Conservation (phyloP, 23 tunicate species). For the Clavelina lepadiformis region DNA sequence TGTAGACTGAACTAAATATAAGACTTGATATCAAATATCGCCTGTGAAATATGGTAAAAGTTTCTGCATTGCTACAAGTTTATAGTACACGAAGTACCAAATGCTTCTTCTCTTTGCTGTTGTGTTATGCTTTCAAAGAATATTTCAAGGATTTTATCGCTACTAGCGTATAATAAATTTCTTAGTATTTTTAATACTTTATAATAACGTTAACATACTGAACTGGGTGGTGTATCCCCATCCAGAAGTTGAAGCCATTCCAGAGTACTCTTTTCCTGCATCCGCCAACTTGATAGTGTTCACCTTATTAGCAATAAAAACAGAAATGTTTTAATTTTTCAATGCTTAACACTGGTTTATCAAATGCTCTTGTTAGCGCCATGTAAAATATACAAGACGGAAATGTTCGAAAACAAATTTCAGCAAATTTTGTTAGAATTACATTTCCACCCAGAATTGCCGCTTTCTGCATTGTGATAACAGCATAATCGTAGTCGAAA, state of each 20-base stretch:
- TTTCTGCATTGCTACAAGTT: too few relatives aligned
- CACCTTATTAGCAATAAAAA: slow-evolving; percentile 22
- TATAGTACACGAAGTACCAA: too few relatives aligned
- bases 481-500: slow-evolving; percentile 62
- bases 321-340: background rate
- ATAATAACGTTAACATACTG: slow-evolving; percentile 31
- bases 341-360: background rate
- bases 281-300: slow-evolving; percentile 34
- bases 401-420: background rate
- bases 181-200: too few relatives aligned
- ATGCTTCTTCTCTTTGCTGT: too few relatives aligned
- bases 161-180: too few relatives aligned
- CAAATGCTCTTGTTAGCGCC: background rate
- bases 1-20: slow-evolving; percentile 29
- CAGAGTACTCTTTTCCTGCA: slow-evolving; percentile 31
- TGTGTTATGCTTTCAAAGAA: too few relatives aligned
- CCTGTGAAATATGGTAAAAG: too few relatives aligned
- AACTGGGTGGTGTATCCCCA: slow-evolving; percentile 72
- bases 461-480: slow-evolving; percentile 35
- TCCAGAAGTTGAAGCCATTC: slow-evolving; percentile 58
- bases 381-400: background rate
- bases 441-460: slow-evolving; percentile 34
- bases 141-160: too few relatives aligned
- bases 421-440: too few relatives aligned
- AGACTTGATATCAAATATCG: too few relatives aligned